phyloP scores from a whole-genome alignment of 2,888 invertebrate species.

The Ceratothoa steindachneri region DNA sequence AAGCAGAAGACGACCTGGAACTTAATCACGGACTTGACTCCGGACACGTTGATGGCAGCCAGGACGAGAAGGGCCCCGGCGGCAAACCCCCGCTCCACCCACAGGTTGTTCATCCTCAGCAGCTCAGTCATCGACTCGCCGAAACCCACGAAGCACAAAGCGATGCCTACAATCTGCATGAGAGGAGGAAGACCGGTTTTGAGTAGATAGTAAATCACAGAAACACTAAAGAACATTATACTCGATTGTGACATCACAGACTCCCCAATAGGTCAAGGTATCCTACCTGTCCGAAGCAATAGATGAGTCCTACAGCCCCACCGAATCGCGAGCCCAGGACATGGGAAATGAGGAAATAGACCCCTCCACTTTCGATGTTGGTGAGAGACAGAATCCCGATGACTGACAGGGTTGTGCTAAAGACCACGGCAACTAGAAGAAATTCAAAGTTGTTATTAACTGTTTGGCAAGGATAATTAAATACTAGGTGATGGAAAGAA shows the following conservation, averaged over 20 bases:
- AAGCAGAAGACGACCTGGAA: constrained; percentile 83
- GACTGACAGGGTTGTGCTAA: constrained; percentile 88
- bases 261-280: too few species aligned
- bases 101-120: constrained; percentile 56
- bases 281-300: constrained; percentile 93
- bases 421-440: constrained; percentile 70
- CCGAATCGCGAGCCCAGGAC: constrained; percentile 90
- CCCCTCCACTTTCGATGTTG: constrained; percentile 92
- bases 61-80: constrained; percentile 78
- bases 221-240: too few species aligned
- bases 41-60: constrained; percentile 87
- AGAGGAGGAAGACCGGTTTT: too few species aligned
- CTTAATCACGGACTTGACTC: constrained; percentile 96
- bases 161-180: constrained; percentile 87
- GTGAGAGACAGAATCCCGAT: constrained; percentile 95
- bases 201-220: too few species aligned
- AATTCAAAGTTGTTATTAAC: constrained; percentile 55
- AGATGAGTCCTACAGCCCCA: constrained; percentile 84
- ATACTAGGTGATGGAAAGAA: too few species aligned
- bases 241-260: too few species aligned
- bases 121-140: constrained; percentile 91
- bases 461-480: neutral
- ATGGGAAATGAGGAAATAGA: constrained; percentile 90
- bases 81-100: constrained; percentile 83
- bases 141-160: constrained; percentile 91